Conservation (phyloP, 2,113 vertebrate species). For the Oreamnos americanus region DNA sequence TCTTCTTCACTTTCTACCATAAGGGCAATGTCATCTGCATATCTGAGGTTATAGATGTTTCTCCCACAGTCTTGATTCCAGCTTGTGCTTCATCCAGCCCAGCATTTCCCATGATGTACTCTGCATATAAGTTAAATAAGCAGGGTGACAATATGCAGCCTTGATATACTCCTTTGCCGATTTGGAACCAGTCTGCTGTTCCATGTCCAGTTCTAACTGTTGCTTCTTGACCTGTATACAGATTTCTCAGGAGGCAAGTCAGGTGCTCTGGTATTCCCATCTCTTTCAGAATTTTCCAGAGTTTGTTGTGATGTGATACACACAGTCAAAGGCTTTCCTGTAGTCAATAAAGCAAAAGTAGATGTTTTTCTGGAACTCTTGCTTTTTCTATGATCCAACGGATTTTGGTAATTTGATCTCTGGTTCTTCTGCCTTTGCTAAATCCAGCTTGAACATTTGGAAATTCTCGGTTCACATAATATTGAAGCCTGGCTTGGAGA, state of each 20-base stretch:
- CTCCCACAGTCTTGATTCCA: not conserved
- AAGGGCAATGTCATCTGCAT: not conserved
- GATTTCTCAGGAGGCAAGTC: not conserved
- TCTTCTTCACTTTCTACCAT: not conserved
- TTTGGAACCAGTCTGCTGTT: not conserved
- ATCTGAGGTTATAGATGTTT: not conserved
- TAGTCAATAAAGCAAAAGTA: not conserved
- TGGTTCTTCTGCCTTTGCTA: not conserved
- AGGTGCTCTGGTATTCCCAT: not conserved
- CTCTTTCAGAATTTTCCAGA: not conserved
- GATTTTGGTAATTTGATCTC: not conserved
- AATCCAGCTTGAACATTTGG: not conserved
- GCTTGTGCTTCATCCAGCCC: not conserved
- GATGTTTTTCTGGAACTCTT: not conserved
- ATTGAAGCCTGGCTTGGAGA: not conserved
- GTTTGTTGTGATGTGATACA: not conserved
- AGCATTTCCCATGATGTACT: not conserved
- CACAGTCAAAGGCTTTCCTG: not conserved
- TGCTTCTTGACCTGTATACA: not conserved
- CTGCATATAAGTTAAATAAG: not conserved
- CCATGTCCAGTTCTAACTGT: not conserved
- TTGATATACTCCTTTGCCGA: not conserved
- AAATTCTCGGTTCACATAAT: not conserved
- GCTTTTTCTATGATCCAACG: not conserved
- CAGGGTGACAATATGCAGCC: not conserved